Conservation (phyloP, 2,797 vertebrate species). For the Pseudomugil gertrudae region DNA sequence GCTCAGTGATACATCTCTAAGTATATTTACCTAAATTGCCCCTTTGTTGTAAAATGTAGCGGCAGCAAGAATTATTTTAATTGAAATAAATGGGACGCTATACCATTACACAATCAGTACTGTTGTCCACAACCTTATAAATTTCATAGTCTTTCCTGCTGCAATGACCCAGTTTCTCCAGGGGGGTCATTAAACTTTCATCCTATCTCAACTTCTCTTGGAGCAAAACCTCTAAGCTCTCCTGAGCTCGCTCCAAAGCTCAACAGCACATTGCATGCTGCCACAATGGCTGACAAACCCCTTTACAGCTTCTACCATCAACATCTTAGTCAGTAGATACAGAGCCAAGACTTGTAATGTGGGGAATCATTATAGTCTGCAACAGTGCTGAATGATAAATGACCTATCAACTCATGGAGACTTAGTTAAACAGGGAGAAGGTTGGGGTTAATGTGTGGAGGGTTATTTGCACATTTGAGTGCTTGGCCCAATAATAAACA, state of each 20-base stretch:
- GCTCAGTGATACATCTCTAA: neutral
- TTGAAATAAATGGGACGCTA: constrained; percentile 9
- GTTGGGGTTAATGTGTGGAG: constrained; percentile 47
- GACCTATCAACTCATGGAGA: constrained; percentile 50
- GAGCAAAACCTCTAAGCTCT: constrained; percentile 55
- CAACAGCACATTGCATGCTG: constrained; percentile 28
- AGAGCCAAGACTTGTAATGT: constrained; percentile 21
- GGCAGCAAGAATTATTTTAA: constrained; percentile 14
- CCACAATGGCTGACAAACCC: constrained; percentile 28
- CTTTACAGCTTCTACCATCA: constrained; percentile 29
- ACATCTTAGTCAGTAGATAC: constrained; percentile 42
- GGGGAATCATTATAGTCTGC: constrained; percentile 42
- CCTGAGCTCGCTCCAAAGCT: constrained; percentile 37
- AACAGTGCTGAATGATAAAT: constrained; percentile 56
- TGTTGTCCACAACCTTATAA: constrained; percentile 39
- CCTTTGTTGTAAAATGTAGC: neutral
- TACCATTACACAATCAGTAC: constrained; percentile 32
- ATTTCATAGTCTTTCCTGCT: constrained; percentile 41
- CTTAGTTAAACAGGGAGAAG: constrained; percentile 54
- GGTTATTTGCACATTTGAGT: constrained; percentile 60
- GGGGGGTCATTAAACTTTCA: constrained; percentile 69
- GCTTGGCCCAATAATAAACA: constrained; percentile 42
- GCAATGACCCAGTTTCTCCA: constrained; percentile 64
- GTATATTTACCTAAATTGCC: neutral
- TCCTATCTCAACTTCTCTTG: constrained; percentile 57